Evolutionary conservation across 2,888 invertebrate species (phyloP).

Genomic region (Caradrina clavipalpis): DNA sequence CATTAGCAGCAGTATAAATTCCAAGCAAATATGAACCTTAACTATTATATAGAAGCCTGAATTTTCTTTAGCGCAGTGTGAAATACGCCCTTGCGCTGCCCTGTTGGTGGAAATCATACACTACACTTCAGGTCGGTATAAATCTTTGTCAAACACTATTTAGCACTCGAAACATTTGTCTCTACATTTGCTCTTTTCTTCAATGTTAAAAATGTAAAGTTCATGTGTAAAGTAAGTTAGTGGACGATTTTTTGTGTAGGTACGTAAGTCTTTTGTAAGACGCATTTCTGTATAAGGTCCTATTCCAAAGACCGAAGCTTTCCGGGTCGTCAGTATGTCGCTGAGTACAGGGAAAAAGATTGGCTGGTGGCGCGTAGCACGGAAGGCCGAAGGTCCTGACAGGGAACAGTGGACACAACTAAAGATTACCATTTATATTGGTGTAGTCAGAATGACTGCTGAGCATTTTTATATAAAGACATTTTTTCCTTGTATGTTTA

Average conservation of each 20-base stretch:
- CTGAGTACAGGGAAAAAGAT: background rate
- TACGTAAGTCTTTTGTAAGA: slow-evolving; percentile 24
- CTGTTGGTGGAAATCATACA: too few species aligned
- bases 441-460: background rate
- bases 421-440: background rate
- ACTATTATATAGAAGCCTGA: too few species aligned
- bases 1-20: too few species aligned
- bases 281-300: slow-evolving; percentile 5
- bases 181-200: slow-evolving; percentile 20
- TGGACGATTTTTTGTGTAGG: slow-evolving; percentile 1
- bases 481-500: background rate
- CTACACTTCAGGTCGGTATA: background rate
- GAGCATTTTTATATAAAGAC: slow-evolving; percentile 15
- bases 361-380: background rate
- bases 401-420: background rate
- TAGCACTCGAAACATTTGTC: background rate
- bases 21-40: too few species aligned
- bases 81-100: too few species aligned
- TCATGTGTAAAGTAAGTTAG: slow-evolving; percentile 15
- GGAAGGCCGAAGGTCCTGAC: too few species aligned
- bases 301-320: slow-evolving; percentile 1
- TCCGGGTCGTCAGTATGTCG: background rate
- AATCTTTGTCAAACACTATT: slow-evolving; percentile 35
- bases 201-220: slow-evolving; percentile 1
- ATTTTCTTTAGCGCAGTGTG: too few species aligned